Base-by-base conservation (phyloP, 1,140 invertebrate genomes). In the Chymomyza costata region DNA sequence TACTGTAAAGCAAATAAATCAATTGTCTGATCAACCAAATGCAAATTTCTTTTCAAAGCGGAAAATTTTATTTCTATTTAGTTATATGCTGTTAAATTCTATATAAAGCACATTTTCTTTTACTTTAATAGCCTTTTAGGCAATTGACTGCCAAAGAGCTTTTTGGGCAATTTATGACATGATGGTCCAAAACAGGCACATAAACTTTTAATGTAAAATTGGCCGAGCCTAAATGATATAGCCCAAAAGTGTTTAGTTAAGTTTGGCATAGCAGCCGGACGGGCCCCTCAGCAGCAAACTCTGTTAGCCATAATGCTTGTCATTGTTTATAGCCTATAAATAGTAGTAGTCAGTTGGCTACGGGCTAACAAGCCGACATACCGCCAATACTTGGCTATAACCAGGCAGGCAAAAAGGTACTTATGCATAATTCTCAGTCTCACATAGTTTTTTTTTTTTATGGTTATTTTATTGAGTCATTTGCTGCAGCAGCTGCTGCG, bases 391-490 rank as follows among this genome's bases (percentile, higher is more conserved):
- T 21, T 34, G 18, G n/a, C n/a, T 13, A 7, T 15, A 11, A 7
- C 28, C 17, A 14, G 19, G 6, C n/a, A 13, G 19, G 17, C 43
- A 17, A 47, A 52, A 25, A 25, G 21, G 21, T 53, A 45, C 54
- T 50, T 66, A 63, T 71, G 68, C 68, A 71, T 37, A 62, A 43
- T 63, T 56, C 37, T 62, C 32, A 54, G 65, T 52, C 62, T 61
- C 51, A 70, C 30, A 47, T 25, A 8, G n/a, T n/a, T n/a, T 25
- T 34, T 30, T 53, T 47, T 52, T 53, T 65, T 65, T 70, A 65
- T 69, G 52, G 52, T 44, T 52, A 44, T 49, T 46, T 60, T 45
- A 66, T 68, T 76, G 70, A 76, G 65, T 76, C 70, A 76, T 64
- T 70, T 56, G 32, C 45, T 58, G 65, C 57, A 61, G 30, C 54